These are phyloP conservation scores for Mystacornis crossleyi DNA, from an alignment of 2,113 vertebrate species.

Conservation along the genomic window DNA sequence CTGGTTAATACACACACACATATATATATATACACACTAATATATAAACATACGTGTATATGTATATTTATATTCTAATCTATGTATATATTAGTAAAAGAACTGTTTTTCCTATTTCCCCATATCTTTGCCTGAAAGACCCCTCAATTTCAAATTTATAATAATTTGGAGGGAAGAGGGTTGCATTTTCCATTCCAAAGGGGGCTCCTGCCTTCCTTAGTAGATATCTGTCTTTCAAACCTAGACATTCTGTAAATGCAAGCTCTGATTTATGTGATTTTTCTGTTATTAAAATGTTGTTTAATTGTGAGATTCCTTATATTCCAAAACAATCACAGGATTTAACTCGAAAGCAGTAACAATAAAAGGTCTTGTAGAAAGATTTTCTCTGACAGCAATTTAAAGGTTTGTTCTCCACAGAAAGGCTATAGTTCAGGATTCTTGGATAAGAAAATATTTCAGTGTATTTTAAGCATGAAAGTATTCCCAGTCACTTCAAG, in stretches of 20 bases:
- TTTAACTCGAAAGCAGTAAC: neutral
- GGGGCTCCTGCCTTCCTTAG: too few species aligned
- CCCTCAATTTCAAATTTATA: too few species aligned
- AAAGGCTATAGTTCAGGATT: neutral
- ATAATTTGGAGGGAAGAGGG: too few species aligned
- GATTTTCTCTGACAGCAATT: neutral
- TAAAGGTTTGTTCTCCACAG: neutral
- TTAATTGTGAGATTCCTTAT: neutral
- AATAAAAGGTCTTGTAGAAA: neutral
- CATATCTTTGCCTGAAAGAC: too few species aligned
- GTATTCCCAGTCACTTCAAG: neutral
- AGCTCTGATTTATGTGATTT: neutral
- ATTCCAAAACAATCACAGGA: neutral
- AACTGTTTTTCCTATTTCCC: too few species aligned
- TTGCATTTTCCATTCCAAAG: too few species aligned
- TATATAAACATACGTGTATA: too few species aligned
- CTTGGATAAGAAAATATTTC: neutral
- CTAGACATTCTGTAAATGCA: rapidly evolving
- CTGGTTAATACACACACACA: too few species aligned
- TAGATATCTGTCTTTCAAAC: too few species aligned
- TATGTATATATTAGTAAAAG: too few species aligned
- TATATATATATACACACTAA: too few species aligned
- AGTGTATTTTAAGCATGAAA: neutral
- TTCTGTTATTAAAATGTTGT: neutral
- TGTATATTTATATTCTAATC: too few species aligned